Evolutionary conservation across 2,888 invertebrate genomes (phyloP), one percentile per base, ranked within the genome.

Genomic region (Caenorhabditis parvicauda): DNA sequence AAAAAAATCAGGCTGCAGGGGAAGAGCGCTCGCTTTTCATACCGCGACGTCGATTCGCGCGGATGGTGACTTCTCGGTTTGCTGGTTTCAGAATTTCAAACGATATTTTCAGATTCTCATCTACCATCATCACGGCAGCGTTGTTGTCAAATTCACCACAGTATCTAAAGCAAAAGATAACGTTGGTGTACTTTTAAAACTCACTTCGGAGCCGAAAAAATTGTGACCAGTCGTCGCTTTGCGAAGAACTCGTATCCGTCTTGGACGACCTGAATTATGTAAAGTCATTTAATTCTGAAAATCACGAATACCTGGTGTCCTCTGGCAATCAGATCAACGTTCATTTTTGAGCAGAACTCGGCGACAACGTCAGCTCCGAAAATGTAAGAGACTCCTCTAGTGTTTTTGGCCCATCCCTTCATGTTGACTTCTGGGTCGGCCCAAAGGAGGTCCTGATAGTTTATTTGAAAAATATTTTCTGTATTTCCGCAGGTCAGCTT

Each of bases 81-180:
- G 51, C 50, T 2, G 61, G 61, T 22, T 57, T 57, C 39, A 62
- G 44, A 43, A 62, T 62, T 9, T 57, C 54, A 51, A 62, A 62
- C 3, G 60, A 56, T 29, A 60, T 44, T 7, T 56, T 41, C 45
- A 67, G 50, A 5, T 50, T 38, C 17, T 52, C 57, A 24, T 66
- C 59, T 21, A 72, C 66, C 38, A 56, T 53, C 65, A 72, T 66
- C 17, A 64, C 62, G 2, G 57, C 69, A 1, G 66, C 72, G 41
- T 60, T 63, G 56, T 72, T 72, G 42, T 70, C 69, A 48, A 67
- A 67, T 44, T 69, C 69, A 28, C 69, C 69, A 39, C 69, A 70
- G 47, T 72, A 71, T 38, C n/a, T n/a, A n/a, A n/a, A 1, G 29
- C n/a, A 1, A 2, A 6, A n/a, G 17, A 9, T 35, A 21, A 28